Percentiles rank a stretch among this genome's conserved stretches.
phyloP scores from a whole-genome alignment of 2,797 vertebrate species.

The Iguana delicatissima region DNA sequence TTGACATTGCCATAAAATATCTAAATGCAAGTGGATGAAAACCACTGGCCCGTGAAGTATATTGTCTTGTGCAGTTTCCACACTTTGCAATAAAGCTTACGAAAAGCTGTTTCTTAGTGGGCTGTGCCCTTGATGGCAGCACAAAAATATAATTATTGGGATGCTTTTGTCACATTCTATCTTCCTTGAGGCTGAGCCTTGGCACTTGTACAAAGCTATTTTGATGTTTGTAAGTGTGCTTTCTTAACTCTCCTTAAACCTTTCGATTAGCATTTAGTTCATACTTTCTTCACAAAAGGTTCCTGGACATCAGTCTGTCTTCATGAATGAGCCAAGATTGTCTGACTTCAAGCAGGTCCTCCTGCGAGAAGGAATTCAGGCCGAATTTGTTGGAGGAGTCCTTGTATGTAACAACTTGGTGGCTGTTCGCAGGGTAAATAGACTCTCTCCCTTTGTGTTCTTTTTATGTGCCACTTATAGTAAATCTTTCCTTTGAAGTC shows the following conservation, averaged over 20 bases:
- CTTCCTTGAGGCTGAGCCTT: not conserved
- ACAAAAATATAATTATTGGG: not conserved
- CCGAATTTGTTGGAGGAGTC: conserved; percentile 98
- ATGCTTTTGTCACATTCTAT: not conserved
- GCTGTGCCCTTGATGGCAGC: not conserved
- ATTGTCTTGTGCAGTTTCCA: not conserved
- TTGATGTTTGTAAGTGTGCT: not conserved
- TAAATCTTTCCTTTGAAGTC: conserved; percentile 29
- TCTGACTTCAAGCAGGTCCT: conserved; percentile 99
- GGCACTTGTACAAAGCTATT: not conserved
- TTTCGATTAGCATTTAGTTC: conserved; percentile 30
- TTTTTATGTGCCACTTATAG: not conserved
- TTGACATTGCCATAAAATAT: not conserved
- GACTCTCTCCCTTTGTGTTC: not conserved
- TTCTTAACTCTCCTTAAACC: conserved; percentile 6
- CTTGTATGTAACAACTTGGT: conserved; percentile 98
- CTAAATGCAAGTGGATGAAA: not conserved
- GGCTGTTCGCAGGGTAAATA: conserved; percentile 96
- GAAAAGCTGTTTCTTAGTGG: no score
- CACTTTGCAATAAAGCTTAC: not conserved
- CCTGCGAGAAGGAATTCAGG: conserved; percentile 95
- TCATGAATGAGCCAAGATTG: conserved; percentile 97
- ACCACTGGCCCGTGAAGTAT: not conserved
- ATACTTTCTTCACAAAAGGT: conserved; percentile 79
- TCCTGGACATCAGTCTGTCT: conserved; percentile 96